Conservation (phyloP, 2,888 invertebrate species). For the Pyrocoelia pectoralis region DNA sequence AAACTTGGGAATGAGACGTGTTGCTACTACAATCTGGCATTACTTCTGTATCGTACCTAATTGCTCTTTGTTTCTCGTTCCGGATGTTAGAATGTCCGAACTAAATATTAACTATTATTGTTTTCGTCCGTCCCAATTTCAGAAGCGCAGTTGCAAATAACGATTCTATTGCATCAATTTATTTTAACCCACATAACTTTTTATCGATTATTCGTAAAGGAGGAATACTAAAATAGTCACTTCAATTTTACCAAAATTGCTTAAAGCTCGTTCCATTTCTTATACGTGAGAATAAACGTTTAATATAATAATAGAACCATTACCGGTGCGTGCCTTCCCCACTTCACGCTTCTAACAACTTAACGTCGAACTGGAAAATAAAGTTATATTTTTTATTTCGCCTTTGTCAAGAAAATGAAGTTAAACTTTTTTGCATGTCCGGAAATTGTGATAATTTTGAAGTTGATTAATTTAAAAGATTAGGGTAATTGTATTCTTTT, state of each 20-base stretch:
- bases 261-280: not conserved
- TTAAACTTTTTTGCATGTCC: not conserved
- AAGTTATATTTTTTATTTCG: conserved; percentile 2
- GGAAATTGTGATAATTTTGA: too few species aligned
- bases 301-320: conserved; percentile 11
- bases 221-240: not conserved
- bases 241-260: not conserved
- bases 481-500: too few species aligned
- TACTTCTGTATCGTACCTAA: too few species aligned
- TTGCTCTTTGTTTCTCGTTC: too few species aligned
- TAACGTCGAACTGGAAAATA: conserved; percentile 1
- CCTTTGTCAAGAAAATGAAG: not conserved
- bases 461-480: too few species aligned
- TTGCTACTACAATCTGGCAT: too few species aligned
- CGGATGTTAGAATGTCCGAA: too few species aligned
- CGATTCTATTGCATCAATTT: too few species aligned
- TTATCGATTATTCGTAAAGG: not conserved
- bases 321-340: conserved; percentile 8
- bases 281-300: conserved; percentile 8
- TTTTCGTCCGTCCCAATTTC: too few species aligned
- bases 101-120: too few species aligned
- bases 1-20: too few species aligned
- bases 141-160: too few species aligned
- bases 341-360: conserved; percentile 4
- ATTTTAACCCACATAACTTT: not conserved